Evolutionary conservation across 2,888 invertebrate genomes (phyloP).

Genomic region (Aelia acuminata): DNA sequence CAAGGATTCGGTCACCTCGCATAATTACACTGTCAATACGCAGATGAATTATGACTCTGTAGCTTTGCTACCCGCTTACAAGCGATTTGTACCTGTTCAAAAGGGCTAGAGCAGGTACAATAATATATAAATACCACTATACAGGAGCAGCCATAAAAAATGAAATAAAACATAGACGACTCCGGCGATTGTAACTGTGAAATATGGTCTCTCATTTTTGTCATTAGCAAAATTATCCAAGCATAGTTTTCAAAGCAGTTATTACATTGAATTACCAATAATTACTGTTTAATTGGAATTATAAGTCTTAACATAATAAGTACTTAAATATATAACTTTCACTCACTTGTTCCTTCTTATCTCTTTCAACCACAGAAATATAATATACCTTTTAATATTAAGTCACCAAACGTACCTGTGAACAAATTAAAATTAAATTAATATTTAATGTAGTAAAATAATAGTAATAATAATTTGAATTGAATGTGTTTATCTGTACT

Average conservation of each 20-base stretch:
- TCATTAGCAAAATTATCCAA: too few relatives aligned
- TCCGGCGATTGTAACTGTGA: background rate
- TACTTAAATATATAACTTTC: too few relatives aligned
- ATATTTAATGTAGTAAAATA: background rate
- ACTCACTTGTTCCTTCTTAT: background rate
- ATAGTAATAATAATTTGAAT: background rate
- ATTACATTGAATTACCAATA: too few relatives aligned
- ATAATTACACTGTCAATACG: constrained; percentile 26
- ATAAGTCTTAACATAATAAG: too few relatives aligned
- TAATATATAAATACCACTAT: background rate
- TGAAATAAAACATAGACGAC: background rate
- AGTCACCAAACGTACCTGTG: background rate
- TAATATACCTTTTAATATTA: background rate
- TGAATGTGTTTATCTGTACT: too few relatives aligned
- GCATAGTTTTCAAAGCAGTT: too few relatives aligned
- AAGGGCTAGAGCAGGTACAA: background rate
- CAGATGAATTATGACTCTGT: background rate
- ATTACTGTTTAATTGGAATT: too few relatives aligned
- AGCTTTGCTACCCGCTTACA: background rate
- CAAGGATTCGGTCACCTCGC: constrained; percentile 30
- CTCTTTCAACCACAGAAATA: background rate
- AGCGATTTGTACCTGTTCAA: background rate
- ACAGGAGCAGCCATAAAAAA: background rate
- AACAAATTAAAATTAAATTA: background rate
- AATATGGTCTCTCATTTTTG: too few relatives aligned